These are phyloP conservation scores for Engraulis encrasicolus DNA, from an alignment of 2,113 vertebrate species.

Conservation along the genomic window DNA sequence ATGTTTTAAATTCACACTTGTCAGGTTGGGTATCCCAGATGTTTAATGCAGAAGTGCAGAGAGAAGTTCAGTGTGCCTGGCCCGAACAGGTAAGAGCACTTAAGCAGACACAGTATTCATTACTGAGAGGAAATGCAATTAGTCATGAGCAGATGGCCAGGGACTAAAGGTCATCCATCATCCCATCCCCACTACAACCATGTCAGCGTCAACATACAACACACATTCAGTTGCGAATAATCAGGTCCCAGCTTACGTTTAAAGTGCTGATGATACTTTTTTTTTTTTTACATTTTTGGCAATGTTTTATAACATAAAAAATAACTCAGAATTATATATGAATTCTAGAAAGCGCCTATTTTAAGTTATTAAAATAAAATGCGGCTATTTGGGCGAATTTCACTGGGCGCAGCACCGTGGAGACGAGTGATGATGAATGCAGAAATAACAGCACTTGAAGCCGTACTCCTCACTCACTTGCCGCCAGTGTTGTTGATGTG, in stretches of 20 bases:
- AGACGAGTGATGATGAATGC: no score
- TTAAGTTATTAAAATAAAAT: no score
- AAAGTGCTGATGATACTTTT: not conserved
- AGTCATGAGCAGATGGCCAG: constrained; percentile 44
- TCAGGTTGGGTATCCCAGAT: not conserved
- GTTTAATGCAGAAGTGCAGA: constrained; percentile 23
- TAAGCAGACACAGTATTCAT: constrained; percentile 36
- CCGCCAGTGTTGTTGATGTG: no score
- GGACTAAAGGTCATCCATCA: constrained; percentile 23
- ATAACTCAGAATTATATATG: no score
- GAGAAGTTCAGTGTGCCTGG: constrained; percentile 35
- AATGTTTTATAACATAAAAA: no score
- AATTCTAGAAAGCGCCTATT: no score
- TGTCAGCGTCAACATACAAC: not conserved
- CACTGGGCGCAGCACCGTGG: no score
- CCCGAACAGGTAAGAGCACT: constrained; percentile 26
- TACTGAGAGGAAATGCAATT: constrained; percentile 50
- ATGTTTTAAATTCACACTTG: not conserved
- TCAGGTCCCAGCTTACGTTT: not conserved
- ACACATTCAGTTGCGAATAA: not conserved
- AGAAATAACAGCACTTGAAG: no score
- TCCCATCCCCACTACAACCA: not conserved
- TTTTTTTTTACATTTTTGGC: no score
- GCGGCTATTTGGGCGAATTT: no score
- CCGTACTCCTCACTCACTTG: no score